A percentile compares a stretch with the other conserved stretches of the same genome.
phyloP scores from a whole-genome alignment of 2,888 invertebrate genomes.

The Amphimallon solstitiale region DNA sequence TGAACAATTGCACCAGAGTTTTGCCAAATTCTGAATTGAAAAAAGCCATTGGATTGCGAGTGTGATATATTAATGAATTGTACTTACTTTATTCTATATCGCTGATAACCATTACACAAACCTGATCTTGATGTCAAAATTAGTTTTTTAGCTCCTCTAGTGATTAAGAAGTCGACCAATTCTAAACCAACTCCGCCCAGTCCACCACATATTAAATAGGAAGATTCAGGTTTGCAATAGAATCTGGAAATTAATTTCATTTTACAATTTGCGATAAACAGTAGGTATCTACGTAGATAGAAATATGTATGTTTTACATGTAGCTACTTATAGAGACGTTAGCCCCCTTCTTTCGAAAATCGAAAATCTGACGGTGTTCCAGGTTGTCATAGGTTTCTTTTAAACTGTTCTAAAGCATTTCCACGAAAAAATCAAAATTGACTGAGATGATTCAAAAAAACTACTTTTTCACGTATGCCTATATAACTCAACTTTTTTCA shows the following conservation, averaged over 20 bases:
- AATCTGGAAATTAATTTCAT: conserved; percentile 32
- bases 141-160: conserved; percentile 82
- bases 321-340: too few species aligned
- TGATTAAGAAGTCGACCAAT: conserved; percentile 84
- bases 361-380: too few species aligned
- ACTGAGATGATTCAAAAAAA: too few species aligned
- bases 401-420: too few species aligned
- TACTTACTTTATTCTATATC: conserved; percentile 72
- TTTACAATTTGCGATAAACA: too few species aligned
- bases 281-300: too few species aligned
- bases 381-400: too few species aligned
- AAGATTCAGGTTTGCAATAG: conserved; percentile 35
- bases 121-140: conserved; percentile 86
- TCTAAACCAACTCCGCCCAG: conserved; percentile 94
- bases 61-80: neutral
- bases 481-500: too few species aligned
- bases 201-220: conserved; percentile 77
- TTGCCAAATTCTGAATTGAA: conserved; percentile 67
- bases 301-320: too few species aligned
- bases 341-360: too few species aligned
- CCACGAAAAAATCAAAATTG: too few species aligned
- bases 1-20: conserved; percentile 74
- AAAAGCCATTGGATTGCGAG: neutral
- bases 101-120: conserved; percentile 84
- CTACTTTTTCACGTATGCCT: too few species aligned